Percentiles rank a stretch among this genome's conserved stretches.
phyloP scores from a whole-genome alignment of 2,113 vertebrate genomes.

The Strix uralensis region DNA sequence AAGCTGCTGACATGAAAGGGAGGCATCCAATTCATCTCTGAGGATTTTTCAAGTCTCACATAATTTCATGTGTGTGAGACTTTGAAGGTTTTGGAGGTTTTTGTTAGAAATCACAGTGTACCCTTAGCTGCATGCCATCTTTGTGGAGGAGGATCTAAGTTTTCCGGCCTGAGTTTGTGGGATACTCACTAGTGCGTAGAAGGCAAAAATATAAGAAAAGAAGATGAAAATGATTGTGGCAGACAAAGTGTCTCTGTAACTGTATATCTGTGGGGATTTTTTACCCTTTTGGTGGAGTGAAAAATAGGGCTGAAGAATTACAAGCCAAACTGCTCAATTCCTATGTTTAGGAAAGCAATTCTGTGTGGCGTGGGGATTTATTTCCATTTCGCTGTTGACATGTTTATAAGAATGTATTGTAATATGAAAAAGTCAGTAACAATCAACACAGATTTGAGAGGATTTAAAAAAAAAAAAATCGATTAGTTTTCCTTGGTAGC shows the following conservation, averaged over 20 bases:
- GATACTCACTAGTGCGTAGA: background rate
- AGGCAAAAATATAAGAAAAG: background rate
- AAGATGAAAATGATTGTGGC: background rate
- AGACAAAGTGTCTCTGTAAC: background rate
- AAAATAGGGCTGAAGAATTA: background rate
- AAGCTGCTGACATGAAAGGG: background rate
- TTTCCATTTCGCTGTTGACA: background rate
- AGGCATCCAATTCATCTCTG: background rate
- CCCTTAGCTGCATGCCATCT: background rate
- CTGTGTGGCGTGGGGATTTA: background rate
- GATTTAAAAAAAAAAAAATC: no score
- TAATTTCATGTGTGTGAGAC: background rate
- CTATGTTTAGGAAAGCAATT: background rate
- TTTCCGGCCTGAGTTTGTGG: background rate
- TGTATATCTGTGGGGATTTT: accelerated
- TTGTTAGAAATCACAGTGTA: background rate
- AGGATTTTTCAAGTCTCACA: background rate
- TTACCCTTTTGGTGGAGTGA: background rate
- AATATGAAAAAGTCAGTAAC: background rate
- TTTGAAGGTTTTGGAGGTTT: background rate
- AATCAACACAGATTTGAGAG: background rate
- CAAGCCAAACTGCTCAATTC: background rate
- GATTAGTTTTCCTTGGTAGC: background rate
- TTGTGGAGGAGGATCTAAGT: background rate
- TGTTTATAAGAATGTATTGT: background rate